These are phyloP conservation scores for Prunella strophiata DNA, from an alignment of 2,797 vertebrate genomes.

Conservation along the genomic window DNA sequence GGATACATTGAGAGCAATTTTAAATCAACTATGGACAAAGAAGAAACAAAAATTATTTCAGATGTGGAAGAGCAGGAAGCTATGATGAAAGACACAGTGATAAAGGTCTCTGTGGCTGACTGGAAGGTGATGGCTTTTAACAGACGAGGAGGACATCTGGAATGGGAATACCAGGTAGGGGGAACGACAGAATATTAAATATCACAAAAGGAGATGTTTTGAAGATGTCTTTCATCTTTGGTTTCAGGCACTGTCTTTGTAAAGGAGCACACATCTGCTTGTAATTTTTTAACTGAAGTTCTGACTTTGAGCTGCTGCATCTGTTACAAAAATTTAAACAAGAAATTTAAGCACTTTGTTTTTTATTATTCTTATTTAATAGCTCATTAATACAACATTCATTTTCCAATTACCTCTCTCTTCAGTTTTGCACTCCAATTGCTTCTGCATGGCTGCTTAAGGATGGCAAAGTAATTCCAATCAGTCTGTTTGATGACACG, in stretches of 20 bases:
- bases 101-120: conserved; percentile 95
- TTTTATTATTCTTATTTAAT: background rate
- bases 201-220: background rate
- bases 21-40: conserved; percentile 73
- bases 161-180: conserved; percentile 96
- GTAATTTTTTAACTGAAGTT: background rate
- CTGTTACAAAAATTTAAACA: background rate
- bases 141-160: conserved; percentile 85
- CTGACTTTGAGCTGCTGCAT: background rate
- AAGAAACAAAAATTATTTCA: conserved; percentile 84
- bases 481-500: conserved; percentile 96
- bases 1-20: conserved; percentile 90
- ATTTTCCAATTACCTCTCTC: background rate
- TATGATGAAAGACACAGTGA: conserved; percentile 86
- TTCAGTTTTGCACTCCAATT: conserved; percentile 95
- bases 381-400: background rate
- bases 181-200: background rate
- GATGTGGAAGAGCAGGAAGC: conserved; percentile 84
- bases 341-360: background rate
- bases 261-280: background rate
- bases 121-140: conserved; percentile 98
- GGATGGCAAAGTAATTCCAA: conserved; percentile 92
- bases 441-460: conserved; percentile 96
- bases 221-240: background rate
- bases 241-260: background rate